Evolutionary conservation across 1,140 invertebrate species (phyloP), one percentile per base, ranked within the genome.

Genomic region (Rhynchophorus ferrugineus): DNA sequence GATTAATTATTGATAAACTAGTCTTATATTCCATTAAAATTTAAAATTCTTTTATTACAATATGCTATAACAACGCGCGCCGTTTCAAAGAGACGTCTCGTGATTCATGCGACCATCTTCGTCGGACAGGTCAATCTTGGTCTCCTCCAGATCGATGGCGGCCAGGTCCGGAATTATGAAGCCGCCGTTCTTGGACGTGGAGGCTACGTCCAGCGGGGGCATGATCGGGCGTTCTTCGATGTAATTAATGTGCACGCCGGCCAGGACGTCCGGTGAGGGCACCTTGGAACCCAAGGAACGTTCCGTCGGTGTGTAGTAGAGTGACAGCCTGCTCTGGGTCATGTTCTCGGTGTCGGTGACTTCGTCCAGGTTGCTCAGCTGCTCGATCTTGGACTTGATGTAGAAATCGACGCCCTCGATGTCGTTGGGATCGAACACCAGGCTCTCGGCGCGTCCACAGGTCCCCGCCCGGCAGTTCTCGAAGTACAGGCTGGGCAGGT

Each of bases 381-480:
- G 72, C 49, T 78, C 76, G 51, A 81, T 76, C 69, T 82, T 80
- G 14, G 75, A 71, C 67, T 83, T 83, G 44, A 83, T 75, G 57
- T 82, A 83, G 63, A 79, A 75, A 51, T 80, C 78, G 17, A 79
- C 75, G 44, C 76, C 73, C 18, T 76, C 74, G 2, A 79, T 63
- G 22, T 79, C 76, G 45, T 79, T 75, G 1, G 80, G 76, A 57
- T 90, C 85, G 63, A 85, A 82, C 1, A 82, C 75, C 48, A 80
- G 75, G 1, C 87, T 89, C 62, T 91, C 89, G 47, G 84, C 83
- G 11, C 84, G 73, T 0, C 86, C 83, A 69, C 89, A 91, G 0
- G 85, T 87, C 7, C 91, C 90, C 53, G 83, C 87, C 33, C 89
- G 82, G 65, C 91, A 93, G 67, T 93, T 94, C 69, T 95, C 92